Evolutionary conservation across 64 coral and sea anemone genomes (phyloP).

Genomic region (Catalaphyllia jardinei): DNA sequence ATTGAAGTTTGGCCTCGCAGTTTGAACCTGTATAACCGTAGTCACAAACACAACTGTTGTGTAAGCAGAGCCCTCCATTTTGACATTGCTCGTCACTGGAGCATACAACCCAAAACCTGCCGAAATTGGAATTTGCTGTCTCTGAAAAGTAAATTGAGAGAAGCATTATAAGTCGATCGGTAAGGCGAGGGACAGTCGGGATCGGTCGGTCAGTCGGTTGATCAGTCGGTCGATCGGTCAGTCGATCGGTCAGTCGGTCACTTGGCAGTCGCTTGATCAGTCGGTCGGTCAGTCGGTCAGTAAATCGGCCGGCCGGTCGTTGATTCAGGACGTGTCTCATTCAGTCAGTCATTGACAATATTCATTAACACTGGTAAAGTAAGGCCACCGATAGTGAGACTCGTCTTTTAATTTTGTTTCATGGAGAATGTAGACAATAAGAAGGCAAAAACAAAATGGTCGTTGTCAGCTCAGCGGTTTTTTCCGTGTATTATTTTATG

Average conservation of each 20-base stretch:
- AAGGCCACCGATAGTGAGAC: no score
- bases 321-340: not conserved
- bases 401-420: no score
- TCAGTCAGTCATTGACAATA: not conserved
- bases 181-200: no score
- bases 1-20: slow-evolving; percentile 48
- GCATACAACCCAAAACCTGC: not conserved
- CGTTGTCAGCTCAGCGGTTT: no score
- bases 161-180: not conserved
- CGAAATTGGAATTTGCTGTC: not conserved
- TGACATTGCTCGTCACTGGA: not conserved
- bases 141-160: not conserved
- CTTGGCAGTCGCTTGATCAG: no score
- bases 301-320: not conserved
- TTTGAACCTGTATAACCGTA: slow-evolving; percentile 39
- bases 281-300: not conserved
- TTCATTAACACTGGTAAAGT: not conserved
- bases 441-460: no score
- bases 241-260: no score
- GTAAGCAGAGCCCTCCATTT: not conserved
- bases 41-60: slow-evolving; percentile 21
- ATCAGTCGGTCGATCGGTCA: no score
- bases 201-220: no score
- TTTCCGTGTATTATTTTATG: no score
- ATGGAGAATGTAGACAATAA: no score